Percentiles rank a stretch among this genome's conserved stretches.
Conservation (phyloP, 2,113 vertebrate species). For the Semnornis frantzii region DNA sequence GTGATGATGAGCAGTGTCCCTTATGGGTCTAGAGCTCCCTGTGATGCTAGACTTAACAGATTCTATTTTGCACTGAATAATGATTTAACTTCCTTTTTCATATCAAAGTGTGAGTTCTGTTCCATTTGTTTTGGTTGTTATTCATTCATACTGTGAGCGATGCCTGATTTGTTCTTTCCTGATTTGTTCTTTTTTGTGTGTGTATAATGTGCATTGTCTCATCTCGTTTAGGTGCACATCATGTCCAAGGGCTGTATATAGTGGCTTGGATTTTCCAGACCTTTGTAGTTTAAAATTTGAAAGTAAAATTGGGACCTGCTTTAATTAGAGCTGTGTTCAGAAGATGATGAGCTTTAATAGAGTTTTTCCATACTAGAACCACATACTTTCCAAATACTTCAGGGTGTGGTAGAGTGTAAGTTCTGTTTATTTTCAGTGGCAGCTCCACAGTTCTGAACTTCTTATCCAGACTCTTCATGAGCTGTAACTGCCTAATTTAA, state of each 20-base stretch:
- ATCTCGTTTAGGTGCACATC: background rate
- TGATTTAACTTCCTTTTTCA: background rate
- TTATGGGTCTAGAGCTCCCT: background rate
- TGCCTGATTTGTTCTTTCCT: background rate
- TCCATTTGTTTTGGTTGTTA: background rate
- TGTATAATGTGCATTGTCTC: background rate
- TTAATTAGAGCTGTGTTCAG: background rate
- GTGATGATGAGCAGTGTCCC: background rate
- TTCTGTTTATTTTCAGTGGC: background rate
- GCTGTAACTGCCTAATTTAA: background rate
- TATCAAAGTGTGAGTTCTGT: background rate
- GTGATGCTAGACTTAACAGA: background rate
- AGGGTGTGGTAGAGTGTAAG: background rate
- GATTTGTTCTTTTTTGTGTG: background rate
- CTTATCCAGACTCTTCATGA: background rate
- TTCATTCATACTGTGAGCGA: background rate
- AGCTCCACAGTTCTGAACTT: background rate
- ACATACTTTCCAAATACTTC: background rate
- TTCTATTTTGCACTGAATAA: background rate
- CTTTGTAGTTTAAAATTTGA: background rate
- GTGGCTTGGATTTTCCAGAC: background rate
- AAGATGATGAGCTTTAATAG: background rate
- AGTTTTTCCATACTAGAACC: no score
- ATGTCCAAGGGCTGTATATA: background rate
- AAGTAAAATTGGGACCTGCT: background rate